Percentiles rank a stretch among this genome's conserved stretches.
These are phyloP conservation scores for Terebella lapidaria DNA, from an alignment of 2,888 invertebrate species.

Conservation along the genomic window DNA sequence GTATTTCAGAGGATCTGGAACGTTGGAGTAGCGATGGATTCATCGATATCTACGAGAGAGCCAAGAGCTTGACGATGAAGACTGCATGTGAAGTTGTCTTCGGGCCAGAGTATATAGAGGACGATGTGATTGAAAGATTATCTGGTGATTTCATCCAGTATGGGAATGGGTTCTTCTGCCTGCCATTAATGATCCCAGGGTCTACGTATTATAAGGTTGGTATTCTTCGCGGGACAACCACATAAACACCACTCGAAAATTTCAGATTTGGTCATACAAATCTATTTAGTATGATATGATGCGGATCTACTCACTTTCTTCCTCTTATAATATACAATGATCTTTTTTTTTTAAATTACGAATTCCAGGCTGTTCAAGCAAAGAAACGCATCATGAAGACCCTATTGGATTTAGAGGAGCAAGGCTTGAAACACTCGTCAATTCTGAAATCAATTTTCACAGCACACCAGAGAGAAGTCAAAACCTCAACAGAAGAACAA, in stretches of 20 bases:
- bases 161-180: background rate
- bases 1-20: background rate
- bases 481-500: background rate
- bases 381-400: background rate
- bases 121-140: background rate
- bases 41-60: background rate
- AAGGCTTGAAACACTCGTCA: background rate
- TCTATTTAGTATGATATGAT: no score
- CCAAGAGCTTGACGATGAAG: background rate
- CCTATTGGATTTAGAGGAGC: background rate
- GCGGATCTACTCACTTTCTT: no score
- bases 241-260: no score
- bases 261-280: no score
- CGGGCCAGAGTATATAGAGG: background rate
- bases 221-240: no score
- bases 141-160: background rate
- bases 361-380: background rate
- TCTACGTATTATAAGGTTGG: background rate
- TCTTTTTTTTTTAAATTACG: no score
- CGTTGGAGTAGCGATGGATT: background rate
- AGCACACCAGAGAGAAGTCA: background rate
- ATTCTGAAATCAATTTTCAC: background rate
- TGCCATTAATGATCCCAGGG: background rate
- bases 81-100: background rate
- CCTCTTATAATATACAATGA: no score